These are phyloP conservation scores for Sebastes kiyomatsui DNA, from an alignment of 2,797 vertebrate species.

Conservation along the genomic window DNA sequence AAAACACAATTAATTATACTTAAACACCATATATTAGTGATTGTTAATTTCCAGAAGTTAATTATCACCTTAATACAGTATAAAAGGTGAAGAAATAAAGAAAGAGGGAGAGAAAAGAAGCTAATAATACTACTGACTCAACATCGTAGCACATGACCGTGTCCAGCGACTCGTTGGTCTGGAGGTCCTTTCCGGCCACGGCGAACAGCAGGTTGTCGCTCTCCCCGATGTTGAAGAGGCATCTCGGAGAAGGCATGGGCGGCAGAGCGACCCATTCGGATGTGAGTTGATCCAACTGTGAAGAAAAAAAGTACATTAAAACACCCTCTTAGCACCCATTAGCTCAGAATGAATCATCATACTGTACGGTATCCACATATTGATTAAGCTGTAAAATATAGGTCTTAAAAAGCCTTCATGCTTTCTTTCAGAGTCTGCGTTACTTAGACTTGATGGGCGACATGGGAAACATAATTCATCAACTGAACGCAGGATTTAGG, in stretches of 20 bases:
- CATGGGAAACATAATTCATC: background rate
- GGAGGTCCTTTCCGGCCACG: slow-evolving; percentile 96
- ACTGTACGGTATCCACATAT: slow-evolving; percentile 3
- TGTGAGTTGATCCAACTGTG: slow-evolving; percentile 89
- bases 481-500: too few species aligned
- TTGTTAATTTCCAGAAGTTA: background rate
- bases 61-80: slow-evolving; percentile 39
- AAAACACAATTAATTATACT: background rate
- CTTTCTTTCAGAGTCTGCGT: background rate
- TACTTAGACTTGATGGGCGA: background rate
- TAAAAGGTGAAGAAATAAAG: background rate
- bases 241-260: slow-evolving; percentile 94
- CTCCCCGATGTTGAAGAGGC: slow-evolving; percentile 94
- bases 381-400: slow-evolving; percentile 40
- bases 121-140: slow-evolving; percentile 79
- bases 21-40: background rate
- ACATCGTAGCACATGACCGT: slow-evolving; percentile 92
- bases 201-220: slow-evolving; percentile 89
- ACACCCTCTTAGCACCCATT: slow-evolving; percentile 16
- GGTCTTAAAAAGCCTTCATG: slow-evolving; percentile 15
- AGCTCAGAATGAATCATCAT: slow-evolving; percentile 7
- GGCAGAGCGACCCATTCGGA: slow-evolving; percentile 94
- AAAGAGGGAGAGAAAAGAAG: background rate
- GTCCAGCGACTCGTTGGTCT: slow-evolving; percentile 94
- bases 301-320: slow-evolving; percentile 4